phyloP scores from a whole-genome alignment of 2,888 invertebrate genomes.

The Sinopyrophorus schimmeli region DNA sequence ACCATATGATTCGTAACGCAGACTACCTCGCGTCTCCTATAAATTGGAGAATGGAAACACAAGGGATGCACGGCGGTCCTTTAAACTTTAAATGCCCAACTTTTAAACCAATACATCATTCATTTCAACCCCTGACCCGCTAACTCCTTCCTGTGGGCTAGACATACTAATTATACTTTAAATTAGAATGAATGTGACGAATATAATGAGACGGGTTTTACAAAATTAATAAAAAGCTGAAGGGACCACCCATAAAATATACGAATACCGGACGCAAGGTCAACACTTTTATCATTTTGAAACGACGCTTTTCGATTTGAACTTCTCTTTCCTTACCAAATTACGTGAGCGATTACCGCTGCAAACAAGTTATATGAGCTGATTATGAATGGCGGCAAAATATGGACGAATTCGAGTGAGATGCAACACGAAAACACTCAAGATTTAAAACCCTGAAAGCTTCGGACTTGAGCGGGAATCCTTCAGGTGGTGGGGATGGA shows the following conservation, averaged over 20 bases:
- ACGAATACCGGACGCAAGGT: constrained; percentile 16
- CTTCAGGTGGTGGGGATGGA: constrained; percentile 29
- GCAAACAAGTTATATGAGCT: too few species aligned
- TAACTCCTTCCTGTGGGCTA: constrained; percentile 33
- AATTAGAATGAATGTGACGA: constrained; percentile 31
- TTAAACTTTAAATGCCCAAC: constrained; percentile 30
- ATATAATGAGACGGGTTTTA: constrained; percentile 26
- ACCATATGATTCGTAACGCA: constrained; percentile 29
- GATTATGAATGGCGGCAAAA: constrained; percentile 33
- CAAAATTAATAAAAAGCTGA: constrained; percentile 20
- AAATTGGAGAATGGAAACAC: constrained; percentile 11
- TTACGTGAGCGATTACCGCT: too few species aligned
- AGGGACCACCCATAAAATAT: constrained; percentile 26
- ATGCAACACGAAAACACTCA: constrained; percentile 16
- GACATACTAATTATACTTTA: constrained; percentile 30
- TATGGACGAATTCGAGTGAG: constrained; percentile 22
- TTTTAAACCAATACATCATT: constrained; percentile 22
- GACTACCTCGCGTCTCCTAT: constrained; percentile 6
- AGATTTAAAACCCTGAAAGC: constrained; percentile 20
- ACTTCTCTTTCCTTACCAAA: too few species aligned
- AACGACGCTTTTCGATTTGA: too few species aligned
- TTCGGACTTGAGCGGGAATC: constrained; percentile 30
- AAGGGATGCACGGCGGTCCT: constrained; percentile 27
- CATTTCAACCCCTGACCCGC: constrained; percentile 27
- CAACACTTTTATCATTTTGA: constrained; percentile 13